Evolutionary conservation across 2,888 invertebrate species (phyloP).

Genomic region (Agriopis leucophaearia): DNA sequence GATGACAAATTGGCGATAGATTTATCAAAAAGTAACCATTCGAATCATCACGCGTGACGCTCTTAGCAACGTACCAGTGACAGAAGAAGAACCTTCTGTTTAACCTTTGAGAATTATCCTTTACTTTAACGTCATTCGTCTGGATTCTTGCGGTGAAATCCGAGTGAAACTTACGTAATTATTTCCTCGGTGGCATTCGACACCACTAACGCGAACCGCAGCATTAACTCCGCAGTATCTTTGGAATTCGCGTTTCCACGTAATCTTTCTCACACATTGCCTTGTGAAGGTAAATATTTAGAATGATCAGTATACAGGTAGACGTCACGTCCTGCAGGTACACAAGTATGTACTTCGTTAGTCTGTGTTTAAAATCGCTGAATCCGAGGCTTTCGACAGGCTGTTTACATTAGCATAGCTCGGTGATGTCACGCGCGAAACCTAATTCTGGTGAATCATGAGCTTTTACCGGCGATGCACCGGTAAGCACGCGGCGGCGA

Average conservation of each 20-base stretch:
- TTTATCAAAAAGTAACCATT: background rate
- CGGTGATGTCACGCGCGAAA: conserved; percentile 79
- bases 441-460: conserved; percentile 82
- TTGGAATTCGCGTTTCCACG: conserved; percentile 57
- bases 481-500: conserved; percentile 67
- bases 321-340: conserved; percentile 38
- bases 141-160: conserved; percentile 47
- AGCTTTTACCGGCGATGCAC: conserved; percentile 82
- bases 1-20: background rate
- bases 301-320: conserved; percentile 43
- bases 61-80: background rate
- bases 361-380: conserved; percentile 25
- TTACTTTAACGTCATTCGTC: conserved; percentile 5
- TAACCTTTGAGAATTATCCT: background rate
- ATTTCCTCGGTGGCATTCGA: conserved; percentile 49
- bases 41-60: background rate
- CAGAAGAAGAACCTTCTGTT: background rate
- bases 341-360: conserved; percentile 4
- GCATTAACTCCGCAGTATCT: conserved; percentile 51
- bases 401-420: conserved; percentile 70
- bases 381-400: conserved; percentile 38
- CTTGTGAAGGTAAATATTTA: conserved; percentile 56
- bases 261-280: conserved; percentile 55
- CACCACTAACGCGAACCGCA: conserved; percentile 52
- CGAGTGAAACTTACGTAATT: conserved; percentile 53